Conservation (phyloP, 2,113 vertebrate species). For the Fregata magnificens region DNA sequence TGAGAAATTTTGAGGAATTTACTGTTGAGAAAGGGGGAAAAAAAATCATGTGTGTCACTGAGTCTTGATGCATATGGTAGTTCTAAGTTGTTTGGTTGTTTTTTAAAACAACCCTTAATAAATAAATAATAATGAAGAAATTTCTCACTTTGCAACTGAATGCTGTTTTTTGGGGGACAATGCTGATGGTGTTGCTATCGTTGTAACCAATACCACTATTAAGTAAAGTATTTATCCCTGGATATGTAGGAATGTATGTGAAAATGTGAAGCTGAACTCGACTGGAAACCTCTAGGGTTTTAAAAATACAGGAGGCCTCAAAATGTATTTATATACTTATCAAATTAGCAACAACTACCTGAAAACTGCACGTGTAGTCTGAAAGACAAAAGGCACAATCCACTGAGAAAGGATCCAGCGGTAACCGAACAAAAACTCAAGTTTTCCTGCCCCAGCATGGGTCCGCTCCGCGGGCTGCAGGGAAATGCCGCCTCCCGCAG, state of each 20-base stretch:
- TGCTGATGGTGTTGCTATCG: background rate
- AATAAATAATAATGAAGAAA: background rate
- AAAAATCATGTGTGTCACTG: accelerated
- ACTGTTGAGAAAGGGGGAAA: background rate
- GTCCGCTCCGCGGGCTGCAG: accelerated
- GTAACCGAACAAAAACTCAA: accelerated
- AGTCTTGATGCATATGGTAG: background rate
- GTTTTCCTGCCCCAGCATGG: background rate
- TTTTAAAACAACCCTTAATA: background rate
- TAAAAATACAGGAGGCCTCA: background rate
- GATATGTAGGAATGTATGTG: accelerated
- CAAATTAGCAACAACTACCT: background rate
- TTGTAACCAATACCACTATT: background rate
- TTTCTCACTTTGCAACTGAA: background rate
- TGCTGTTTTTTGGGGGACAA: background rate
- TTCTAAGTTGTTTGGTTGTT: background rate
- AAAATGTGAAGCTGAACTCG: background rate
- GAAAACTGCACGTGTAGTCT: background rate
- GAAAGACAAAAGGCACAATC: background rate
- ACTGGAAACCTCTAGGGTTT: background rate
- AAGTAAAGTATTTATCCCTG: background rate
- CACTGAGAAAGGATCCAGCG: accelerated
- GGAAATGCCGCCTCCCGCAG: accelerated
- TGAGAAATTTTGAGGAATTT: background rate
- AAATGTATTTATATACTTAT: background rate